A percentile compares a stretch with the other conserved stretches of the same genome.
These are phyloP conservation scores for Pilophorus perplexus DNA, from an alignment of 2,888 invertebrate species.

Conservation along the genomic window DNA sequence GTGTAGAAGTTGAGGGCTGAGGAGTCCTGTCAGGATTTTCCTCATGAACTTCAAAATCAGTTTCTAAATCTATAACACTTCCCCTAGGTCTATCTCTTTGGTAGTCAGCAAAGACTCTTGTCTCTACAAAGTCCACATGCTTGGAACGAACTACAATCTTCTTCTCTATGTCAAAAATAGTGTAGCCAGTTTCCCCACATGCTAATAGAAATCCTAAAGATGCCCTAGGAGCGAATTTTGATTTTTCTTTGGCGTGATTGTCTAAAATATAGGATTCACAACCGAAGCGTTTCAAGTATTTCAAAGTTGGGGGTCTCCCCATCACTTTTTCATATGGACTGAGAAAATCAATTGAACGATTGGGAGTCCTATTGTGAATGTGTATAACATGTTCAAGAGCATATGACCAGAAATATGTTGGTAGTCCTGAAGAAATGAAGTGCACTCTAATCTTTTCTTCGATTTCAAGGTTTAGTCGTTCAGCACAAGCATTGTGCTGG, in stretches of 20 bases:
- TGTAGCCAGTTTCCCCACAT: neutral
- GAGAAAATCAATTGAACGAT: neutral
- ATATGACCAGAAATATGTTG: no score
- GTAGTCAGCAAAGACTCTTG: neutral
- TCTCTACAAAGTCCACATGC: neutral
- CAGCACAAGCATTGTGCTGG: constrained; percentile 1
- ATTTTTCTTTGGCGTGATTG: neutral
- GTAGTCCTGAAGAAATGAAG: neutral
- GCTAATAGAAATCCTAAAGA: neutral
- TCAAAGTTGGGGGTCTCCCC: neutral
- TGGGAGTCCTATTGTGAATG: constrained; percentile 3
- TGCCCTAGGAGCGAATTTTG: neutral
- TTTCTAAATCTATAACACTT: neutral
- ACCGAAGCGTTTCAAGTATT: neutral
- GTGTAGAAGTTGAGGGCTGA: no score
- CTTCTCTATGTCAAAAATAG: neutral
- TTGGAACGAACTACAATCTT: neutral
- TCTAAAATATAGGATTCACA: constrained; percentile 6
- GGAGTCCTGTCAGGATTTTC: neutral
- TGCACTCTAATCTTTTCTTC: constrained; percentile 5
- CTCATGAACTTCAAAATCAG: neutral
- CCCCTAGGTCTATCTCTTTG: neutral
- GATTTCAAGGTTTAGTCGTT: neutral
- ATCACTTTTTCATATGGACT: neutral
- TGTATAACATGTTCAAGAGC: neutral